Conservation (phyloP, 1,140 invertebrate species). For the Lucilia cuprina region DNA sequence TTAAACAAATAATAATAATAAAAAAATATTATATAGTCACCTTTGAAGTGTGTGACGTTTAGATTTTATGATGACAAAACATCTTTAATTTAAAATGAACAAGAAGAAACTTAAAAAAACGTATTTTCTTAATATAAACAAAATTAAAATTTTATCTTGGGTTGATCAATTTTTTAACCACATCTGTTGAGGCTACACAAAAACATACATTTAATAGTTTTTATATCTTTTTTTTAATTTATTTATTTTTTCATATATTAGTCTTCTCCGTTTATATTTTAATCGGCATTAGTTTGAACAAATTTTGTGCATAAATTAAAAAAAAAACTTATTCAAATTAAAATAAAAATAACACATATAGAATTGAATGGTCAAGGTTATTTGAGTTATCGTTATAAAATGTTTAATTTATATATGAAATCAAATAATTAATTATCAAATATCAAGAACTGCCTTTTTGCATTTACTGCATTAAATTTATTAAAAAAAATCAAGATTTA, state of each 20-base stretch:
- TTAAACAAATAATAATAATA: not conserved
- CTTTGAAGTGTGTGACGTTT: no score
- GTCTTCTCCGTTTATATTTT: not conserved
- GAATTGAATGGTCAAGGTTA: slow-evolving; percentile 10
- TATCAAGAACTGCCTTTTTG: not conserved
- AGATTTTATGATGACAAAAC: no score
- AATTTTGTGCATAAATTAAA: not conserved
- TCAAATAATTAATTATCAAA: not conserved
- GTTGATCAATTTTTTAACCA: no score
- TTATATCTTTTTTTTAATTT: no score
- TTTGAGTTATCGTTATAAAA: not conserved
- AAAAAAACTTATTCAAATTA: not conserved
- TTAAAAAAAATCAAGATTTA: not conserved
- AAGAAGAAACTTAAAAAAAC: no score
- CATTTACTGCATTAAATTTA: not conserved
- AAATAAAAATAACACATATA: not conserved
- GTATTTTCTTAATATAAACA: no score
- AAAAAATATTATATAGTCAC: not conserved
- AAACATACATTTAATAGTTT: no score
- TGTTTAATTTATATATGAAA: not conserved
- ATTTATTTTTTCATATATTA: not conserved
- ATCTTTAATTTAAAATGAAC: no score
- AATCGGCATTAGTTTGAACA: not conserved
- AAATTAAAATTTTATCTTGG: no score
- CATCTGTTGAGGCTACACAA: no score